A percentile compares a stretch with the other conserved stretches of the same genome.
These are phyloP conservation scores for Hylyphantes graminicola DNA, from an alignment of 1,140 invertebrate species.

Conservation along the genomic window DNA sequence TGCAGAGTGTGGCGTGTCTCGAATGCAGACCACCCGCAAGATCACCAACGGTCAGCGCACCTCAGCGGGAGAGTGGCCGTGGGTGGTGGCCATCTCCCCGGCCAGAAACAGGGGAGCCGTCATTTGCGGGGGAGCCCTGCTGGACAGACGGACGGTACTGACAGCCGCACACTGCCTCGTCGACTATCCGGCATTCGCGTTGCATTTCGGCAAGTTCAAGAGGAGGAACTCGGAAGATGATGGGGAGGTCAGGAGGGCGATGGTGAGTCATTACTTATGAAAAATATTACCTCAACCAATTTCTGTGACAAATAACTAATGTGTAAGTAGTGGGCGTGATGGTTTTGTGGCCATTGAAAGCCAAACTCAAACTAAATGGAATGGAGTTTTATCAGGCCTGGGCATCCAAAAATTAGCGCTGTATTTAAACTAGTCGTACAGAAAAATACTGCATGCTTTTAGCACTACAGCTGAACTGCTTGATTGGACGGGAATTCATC, in stretches of 20 bases:
- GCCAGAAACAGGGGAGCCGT: background rate
- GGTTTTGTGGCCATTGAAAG: background rate
- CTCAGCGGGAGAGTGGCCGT: slow-evolving; percentile 15
- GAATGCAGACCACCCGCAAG: background rate
- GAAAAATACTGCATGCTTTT: too few relatives aligned
- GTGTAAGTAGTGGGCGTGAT: background rate
- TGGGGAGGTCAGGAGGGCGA: background rate
- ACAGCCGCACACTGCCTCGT: slow-evolving; percentile 67
- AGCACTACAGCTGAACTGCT: too few relatives aligned
- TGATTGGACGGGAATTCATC: too few relatives aligned
- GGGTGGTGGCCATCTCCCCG: slow-evolving; percentile 6
- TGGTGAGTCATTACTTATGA: background rate
- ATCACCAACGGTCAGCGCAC: background rate
- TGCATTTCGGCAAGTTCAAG: slow-evolving; percentile 35
- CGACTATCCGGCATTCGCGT: background rate
- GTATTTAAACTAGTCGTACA: background rate
- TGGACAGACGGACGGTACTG: slow-evolving; percentile 89
- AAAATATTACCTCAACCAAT: background rate
- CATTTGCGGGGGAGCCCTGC: slow-evolving; percentile 83
- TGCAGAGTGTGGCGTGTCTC: slow-evolving; percentile 1
- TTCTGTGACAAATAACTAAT: background rate
- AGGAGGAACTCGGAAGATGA: background rate
- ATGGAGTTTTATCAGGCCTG: background rate
- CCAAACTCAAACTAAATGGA: background rate
- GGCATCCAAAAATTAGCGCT: background rate